Evolutionary conservation across 2,113 vertebrate genomes (phyloP).

Genomic region (Clupea harengus): DNA sequence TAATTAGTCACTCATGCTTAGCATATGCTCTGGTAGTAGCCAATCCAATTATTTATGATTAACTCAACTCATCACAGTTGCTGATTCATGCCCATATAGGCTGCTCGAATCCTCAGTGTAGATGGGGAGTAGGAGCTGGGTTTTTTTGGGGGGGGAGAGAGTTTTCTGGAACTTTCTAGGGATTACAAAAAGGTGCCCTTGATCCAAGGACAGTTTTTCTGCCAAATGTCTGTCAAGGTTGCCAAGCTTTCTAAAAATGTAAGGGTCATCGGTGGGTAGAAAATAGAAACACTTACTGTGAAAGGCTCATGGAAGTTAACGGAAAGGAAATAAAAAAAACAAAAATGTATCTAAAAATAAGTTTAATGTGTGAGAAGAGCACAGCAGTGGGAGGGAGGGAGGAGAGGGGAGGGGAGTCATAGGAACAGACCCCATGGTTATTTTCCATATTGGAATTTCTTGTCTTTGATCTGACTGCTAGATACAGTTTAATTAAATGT

Average conservation of each 20-base stretch:
- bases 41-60: conserved; percentile 45
- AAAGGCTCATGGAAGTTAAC: conserved; percentile 22
- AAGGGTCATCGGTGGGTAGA: conserved; percentile 30
- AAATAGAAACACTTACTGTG: conserved; percentile 36
- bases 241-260: conserved; percentile 26
- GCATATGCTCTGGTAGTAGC: conserved; percentile 45
- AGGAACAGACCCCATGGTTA: conserved; percentile 34
- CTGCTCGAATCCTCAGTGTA: conserved; percentile 19
- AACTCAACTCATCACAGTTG: conserved; percentile 33
- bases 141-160: background rate
- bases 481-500: conserved; percentile 65
- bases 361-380: background rate
- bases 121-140: background rate
- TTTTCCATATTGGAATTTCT: conserved; percentile 39
- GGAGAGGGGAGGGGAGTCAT: background rate
- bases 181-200: conserved; percentile 35
- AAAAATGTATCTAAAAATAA: conserved; percentile 25
- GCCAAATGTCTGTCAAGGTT: conserved; percentile 46
- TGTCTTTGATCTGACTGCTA: conserved; percentile 53
- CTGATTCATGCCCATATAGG: conserved; percentile 35
- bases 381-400: background rate
- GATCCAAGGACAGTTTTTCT: conserved; percentile 35
- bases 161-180: conserved; percentile 22
- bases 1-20: conserved; percentile 54
- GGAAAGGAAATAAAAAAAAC: conserved; percentile 25